Evolutionary conservation across 2,888 invertebrate species (phyloP), one percentile per base, ranked within the genome.

Genomic region (Lathronympha strigana): DNA sequence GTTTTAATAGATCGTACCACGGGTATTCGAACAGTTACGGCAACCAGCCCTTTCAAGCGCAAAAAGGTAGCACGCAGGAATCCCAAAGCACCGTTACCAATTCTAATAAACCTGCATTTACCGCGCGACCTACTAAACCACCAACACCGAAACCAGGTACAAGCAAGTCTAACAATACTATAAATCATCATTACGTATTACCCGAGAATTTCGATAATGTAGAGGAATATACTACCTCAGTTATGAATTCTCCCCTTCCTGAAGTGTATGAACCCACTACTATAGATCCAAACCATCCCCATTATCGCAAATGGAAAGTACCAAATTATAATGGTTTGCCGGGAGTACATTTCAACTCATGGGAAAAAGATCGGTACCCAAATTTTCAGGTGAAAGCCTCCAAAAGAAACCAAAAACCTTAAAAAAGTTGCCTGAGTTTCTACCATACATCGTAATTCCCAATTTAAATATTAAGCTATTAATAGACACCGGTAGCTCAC

Each of bases 371-470:
- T 13, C 51, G 1, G 19, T n/a, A 8, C 33, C 19, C 1, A 36
- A 53, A 53, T 23, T 36, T 53, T 53, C 53, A 53, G 4, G 21
- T 53, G 5, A 36, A n/a, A 8, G 36, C 53, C 36, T 53, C 53
- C 1, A 21, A 21, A 13, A 4, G 9, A 36, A 21, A 1, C 0
- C 21, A 53, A 21, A 36, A 3, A n/a, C 53, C 53, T 0, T 53
- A 53, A 53, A 21, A 19, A 21, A n/a, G n/a, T n/a, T n/a, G n/a
- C n/a, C 0, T 0, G 8, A 21, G 13, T 33, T 13, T n/a, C n/a
- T 53, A 51, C 36, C 4, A n/a, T 21, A 6, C 19, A n/a, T n/a
- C 8, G 21, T 21, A n/a, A 36, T 53, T 36, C 21, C 36, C 0
- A 51, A 49, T 5, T n/a, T n/a, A n/a, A n/a, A n/a, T n/a, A n/a